A percentile compares a stretch with the other conserved stretches of the same genome.
Conservation (phyloP, 2,888 invertebrate species). For the Platycheirus rosarum region DNA sequence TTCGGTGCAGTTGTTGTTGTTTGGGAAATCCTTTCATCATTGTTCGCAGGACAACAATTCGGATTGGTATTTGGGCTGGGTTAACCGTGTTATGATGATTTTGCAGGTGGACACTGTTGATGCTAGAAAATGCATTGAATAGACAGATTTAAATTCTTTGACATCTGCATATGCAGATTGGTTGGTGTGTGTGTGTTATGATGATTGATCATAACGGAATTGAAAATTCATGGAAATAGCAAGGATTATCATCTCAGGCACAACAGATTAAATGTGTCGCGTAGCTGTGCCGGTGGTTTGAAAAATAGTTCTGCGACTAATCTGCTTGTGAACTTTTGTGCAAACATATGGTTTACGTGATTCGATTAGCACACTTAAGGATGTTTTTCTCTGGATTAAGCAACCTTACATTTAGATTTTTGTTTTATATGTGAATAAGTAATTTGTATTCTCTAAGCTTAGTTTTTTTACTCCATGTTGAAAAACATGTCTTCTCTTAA, state of each 20-base stretch:
- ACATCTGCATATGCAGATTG: slow-evolving; percentile 44
- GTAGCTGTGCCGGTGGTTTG: not conserved
- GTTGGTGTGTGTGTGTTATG: not conserved
- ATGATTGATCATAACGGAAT: slow-evolving; percentile 53
- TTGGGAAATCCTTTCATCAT: slow-evolving; percentile 35
- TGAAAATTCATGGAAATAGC: slow-evolving; percentile 1
- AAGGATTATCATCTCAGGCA: slow-evolving; percentile 6
- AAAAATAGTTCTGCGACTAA: not conserved
- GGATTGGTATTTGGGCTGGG: slow-evolving; percentile 34
- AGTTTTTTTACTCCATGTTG: too few species aligned
- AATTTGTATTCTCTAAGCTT: too few species aligned
- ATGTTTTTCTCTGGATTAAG: too few species aligned
- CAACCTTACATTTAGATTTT: too few species aligned
- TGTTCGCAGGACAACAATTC: slow-evolving; percentile 56
- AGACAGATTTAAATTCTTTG: slow-evolving; percentile 29
- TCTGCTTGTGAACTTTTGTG: not conserved
- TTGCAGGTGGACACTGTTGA: slow-evolving; percentile 44
- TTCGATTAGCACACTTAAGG: not conserved
- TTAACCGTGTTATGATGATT: slow-evolving; percentile 43
- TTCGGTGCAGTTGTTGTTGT: not conserved
- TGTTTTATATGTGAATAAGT: too few species aligned
- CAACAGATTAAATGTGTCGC: slow-evolving; percentile 10
- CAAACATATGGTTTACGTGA: not conserved
- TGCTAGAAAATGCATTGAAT: slow-evolving; percentile 31
- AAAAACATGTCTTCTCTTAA: too few species aligned